Conservation (phyloP, 2,797 vertebrate species). For the Sebastes minor region DNA sequence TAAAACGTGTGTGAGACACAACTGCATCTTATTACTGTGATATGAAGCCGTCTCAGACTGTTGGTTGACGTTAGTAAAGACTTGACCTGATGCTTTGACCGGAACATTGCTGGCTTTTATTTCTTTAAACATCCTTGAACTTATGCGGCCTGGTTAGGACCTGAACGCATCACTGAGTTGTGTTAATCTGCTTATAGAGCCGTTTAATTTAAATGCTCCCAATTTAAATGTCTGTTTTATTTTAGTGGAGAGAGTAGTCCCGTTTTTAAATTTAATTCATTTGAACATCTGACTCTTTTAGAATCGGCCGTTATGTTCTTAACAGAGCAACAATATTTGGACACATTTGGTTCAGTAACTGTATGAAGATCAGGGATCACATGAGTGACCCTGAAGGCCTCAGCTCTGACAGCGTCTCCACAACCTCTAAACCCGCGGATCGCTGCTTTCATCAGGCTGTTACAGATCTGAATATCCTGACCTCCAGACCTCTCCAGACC, state of each 20-base stretch:
- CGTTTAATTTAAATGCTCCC: not conserved
- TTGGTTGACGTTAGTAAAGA: not conserved
- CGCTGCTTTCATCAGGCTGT: not conserved
- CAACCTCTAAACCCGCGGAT: not conserved
- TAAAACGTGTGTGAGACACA: not conserved
- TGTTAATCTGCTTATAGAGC: not conserved
- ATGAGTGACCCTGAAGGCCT: not conserved
- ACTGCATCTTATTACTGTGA: not conserved
- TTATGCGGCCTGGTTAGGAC: not conserved
- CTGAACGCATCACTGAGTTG: not conserved
- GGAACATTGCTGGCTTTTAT: not conserved
- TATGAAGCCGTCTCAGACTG: not conserved
- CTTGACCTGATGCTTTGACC: conserved; percentile 27
- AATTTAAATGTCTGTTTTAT: not conserved
- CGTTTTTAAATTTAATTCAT: not conserved
- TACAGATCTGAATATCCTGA: not conserved
- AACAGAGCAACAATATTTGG: not conserved
- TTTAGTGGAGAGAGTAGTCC: not conserved
- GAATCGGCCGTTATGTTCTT: not conserved
- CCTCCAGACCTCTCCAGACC: too few relatives aligned
- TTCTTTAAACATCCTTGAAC: not conserved
- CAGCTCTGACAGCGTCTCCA: not conserved
- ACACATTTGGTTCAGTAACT: not conserved
- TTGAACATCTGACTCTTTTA: not conserved
- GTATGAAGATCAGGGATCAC: not conserved